A percentile compares a stretch with the other conserved stretches of the same genome.
Conservation (phyloP, 1,140 invertebrate genomes). For the Goniozus legneri region DNA sequence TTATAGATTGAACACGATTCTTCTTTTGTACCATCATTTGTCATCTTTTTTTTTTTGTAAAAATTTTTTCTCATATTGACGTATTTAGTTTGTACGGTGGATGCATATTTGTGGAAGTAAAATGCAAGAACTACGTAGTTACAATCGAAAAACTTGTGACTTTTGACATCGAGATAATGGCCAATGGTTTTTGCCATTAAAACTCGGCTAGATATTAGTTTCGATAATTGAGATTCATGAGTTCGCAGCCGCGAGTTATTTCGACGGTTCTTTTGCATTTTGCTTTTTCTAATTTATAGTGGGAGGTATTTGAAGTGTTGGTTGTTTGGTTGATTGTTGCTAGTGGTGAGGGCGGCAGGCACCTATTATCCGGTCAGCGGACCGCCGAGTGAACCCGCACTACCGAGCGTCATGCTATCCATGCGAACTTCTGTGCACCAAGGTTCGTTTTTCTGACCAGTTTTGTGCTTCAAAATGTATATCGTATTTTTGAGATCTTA, state of each 20-base stretch:
- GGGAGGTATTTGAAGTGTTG: slow-evolving; percentile 57
- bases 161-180: too few species aligned
- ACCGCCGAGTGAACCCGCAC: slow-evolving; percentile 59
- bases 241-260: too few species aligned
- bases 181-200: too few species aligned
- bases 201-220: too few species aligned
- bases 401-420: slow-evolving; percentile 56
- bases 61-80: too few species aligned
- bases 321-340: slow-evolving; percentile 64
- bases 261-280: too few species aligned
- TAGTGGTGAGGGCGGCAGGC: slow-evolving; percentile 89
- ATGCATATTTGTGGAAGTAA: too few species aligned
- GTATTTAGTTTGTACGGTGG: slow-evolving; percentile 35
- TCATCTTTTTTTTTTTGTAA: slow-evolving; percentile 4
- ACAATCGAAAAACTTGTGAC: too few species aligned
- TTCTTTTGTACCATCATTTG: slow-evolving; percentile 5
- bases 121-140: too few species aligned
- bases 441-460: slow-evolving; percentile 49
- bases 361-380: slow-evolving; percentile 90
- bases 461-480: slow-evolving; percentile 41
- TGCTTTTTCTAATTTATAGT: slow-evolving; percentile 30
- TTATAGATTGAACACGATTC: slow-evolving; percentile 11
- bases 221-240: too few species aligned
- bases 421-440: slow-evolving; percentile 57
- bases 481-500: slow-evolving; percentile 16